Base-by-base conservation (phyloP, 2,888 invertebrate species). In the Pandemis corylana region DNA sequence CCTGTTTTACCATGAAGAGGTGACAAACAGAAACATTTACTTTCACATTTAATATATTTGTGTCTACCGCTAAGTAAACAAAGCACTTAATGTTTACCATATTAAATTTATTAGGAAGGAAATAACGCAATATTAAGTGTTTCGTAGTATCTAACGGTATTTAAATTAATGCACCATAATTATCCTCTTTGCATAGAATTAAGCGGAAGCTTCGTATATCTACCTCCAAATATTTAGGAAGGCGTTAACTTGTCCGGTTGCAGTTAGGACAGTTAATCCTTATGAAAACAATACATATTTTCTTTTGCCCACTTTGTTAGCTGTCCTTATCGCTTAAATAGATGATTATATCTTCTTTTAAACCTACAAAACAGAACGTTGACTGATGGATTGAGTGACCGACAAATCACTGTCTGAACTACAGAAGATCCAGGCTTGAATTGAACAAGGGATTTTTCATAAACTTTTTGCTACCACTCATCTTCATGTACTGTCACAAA, bases 151-250 rank as follows among this genome's bases (percentile, higher is more conserved):
- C 2, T 15, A 15, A 7, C 15, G 15, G 2, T 56, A 56, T n/a
- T 56, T 56, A 20, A 56, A 56, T 20, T 20, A 20, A 56, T 7
- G 15, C 15, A 7, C 9, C 15, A 56, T 3, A 51, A 51, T 56
- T 15, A 56, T 20, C 9, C 15, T 2, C 2, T 15, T 53, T n/a
- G 2, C 15, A 15, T 36, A 61, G 28, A 44, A n/a, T n/a, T 42
- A 10, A 15, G n/a, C 42, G 42, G 63, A 42, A 20, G 12, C 20
- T 46, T 46, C 12, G 20, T 46, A 20, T 28, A 64, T 0, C 28
- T 44, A 44, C 63, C 44, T 64, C 15, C 46, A 46, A 46, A 64
- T 46, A 20, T 64, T 46, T 64, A 64, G 20, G 44, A 46, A 20
- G 64, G 44, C 20, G 20, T 44, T 64, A 46, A 64, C 0, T 20